A percentile compares a stretch with the other conserved stretches of the same genome.
phyloP scores from a whole-genome alignment of 2,113 vertebrate genomes.

The Empidonax alnorum region DNA sequence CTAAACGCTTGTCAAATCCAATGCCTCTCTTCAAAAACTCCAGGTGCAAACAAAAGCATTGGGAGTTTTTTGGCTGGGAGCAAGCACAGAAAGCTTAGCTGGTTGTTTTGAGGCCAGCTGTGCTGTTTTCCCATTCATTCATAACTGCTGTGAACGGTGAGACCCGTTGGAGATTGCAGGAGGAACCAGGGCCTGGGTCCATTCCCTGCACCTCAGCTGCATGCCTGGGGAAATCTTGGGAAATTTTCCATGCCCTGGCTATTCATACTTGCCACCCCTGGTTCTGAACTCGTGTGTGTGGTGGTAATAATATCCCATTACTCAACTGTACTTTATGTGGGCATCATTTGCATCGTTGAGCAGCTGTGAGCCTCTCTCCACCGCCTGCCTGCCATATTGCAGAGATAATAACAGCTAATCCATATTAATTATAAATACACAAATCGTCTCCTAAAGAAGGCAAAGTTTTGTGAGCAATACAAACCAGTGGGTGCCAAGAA shows the following conservation, averaged over 20 bases:
- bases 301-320: conserved; percentile 60
- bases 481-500: conserved; percentile 66
- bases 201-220: conserved; percentile 7
- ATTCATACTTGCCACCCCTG: conserved; percentile 43
- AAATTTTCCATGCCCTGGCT: not conserved
- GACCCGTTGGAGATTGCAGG: not conserved
- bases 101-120: conserved; percentile 39
- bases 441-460: conserved; percentile 69
- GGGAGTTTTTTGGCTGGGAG: conserved; percentile 40
- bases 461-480: conserved; percentile 45
- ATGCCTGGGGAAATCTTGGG: not conserved
- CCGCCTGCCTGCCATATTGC: conserved; percentile 70
- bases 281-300: conserved; percentile 32
- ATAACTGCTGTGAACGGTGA: not conserved
- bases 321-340: conserved; percentile 66
- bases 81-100: not conserved
- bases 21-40: not conserved
- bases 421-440: conserved; percentile 79
- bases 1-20: not conserved
- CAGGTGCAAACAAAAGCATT: conserved; percentile 2
- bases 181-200: not conserved
- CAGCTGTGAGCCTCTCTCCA: conserved; percentile 69
- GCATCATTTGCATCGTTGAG: conserved; percentile 76
- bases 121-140: conserved; percentile 11
- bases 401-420: conserved; percentile 77